phyloP scores from a whole-genome alignment of 2,113 vertebrate species.

The Brachionichthys hirsutus region DNA sequence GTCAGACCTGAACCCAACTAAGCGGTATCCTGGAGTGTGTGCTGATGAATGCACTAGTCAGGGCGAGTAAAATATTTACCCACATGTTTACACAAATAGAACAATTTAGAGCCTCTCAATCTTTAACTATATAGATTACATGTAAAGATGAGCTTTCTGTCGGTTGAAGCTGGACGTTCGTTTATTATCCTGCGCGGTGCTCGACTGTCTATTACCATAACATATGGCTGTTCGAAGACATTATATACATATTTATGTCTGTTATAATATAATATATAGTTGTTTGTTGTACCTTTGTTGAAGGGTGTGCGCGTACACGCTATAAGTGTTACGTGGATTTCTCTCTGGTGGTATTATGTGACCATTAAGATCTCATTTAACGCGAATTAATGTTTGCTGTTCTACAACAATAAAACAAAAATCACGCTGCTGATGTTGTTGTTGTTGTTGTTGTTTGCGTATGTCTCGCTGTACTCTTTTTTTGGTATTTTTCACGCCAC shows the following conservation, averaged over 20 bases:
- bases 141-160: constrained; percentile 10
- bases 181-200: constrained; percentile 27
- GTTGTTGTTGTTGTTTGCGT: no score
- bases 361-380: no score
- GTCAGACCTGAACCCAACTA: constrained; percentile 52
- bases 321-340: background rate
- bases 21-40: constrained; percentile 34
- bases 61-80: constrained; percentile 6
- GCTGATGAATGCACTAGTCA: constrained; percentile 23
- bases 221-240: constrained; percentile 24
- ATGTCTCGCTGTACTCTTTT: no score
- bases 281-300: background rate
- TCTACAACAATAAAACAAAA: no score
- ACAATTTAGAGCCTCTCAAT: background rate
- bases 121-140: background rate
- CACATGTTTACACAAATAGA: constrained; percentile 3
- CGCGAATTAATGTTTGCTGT: no score
- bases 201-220: constrained; percentile 35
- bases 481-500: no score
- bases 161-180: constrained; percentile 20
- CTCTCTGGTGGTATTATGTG: no score
- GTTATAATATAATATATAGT: constrained; percentile 18
- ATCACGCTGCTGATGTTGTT: no score
- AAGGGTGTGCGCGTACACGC: no score
- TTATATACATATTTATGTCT: constrained; percentile 23